Evolutionary conservation across 1,140 invertebrate genomes (phyloP).

Genomic region (Eurosta solidaginis): DNA sequence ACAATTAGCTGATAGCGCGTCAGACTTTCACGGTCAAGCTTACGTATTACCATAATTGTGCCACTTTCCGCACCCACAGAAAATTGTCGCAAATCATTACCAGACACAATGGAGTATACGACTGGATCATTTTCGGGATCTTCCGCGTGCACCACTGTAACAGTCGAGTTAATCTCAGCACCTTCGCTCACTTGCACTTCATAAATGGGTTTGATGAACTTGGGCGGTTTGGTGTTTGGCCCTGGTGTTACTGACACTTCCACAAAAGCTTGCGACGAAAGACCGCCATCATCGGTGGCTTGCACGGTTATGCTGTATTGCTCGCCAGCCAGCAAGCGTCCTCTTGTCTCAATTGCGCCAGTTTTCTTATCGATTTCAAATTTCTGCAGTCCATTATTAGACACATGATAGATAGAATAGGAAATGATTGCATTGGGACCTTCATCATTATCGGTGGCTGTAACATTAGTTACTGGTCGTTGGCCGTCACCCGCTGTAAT

Average conservation of each 20-base stretch:
- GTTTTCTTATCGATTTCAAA: slow-evolving; percentile 82
- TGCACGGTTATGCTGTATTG: slow-evolving; percentile 87
- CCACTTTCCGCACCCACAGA: slow-evolving; percentile 80
- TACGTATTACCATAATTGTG: slow-evolving; percentile 79
- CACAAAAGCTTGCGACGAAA: slow-evolving; percentile 79
- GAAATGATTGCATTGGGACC: slow-evolving; percentile 80
- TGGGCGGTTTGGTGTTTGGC: slow-evolving; percentile 82
- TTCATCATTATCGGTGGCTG: slow-evolving; percentile 83
- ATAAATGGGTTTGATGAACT: slow-evolving; percentile 78
- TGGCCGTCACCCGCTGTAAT: slow-evolving; percentile 81
- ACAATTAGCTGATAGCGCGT: slow-evolving; percentile 84
- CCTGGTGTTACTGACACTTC: slow-evolving; percentile 81
- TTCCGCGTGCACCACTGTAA: slow-evolving; percentile 75
- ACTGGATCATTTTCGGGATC: slow-evolving; percentile 89
- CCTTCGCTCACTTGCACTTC: slow-evolving; percentile 87
- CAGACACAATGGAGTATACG: slow-evolving; percentile 81
- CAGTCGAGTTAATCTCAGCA: slow-evolving; percentile 81
- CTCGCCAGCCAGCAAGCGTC: slow-evolving; percentile 81
- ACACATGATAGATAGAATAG: slow-evolving; percentile 86
- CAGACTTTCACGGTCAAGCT: slow-evolving; percentile 83
- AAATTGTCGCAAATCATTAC: slow-evolving; percentile 85
- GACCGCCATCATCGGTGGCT: slow-evolving; percentile 73
- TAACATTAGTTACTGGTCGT: slow-evolving; percentile 76
- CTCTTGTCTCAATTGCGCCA: slow-evolving; percentile 76
- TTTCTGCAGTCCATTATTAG: slow-evolving; percentile 84